A percentile compares a stretch with the other conserved stretches of the same genome.
Evolutionary conservation across 2,797 vertebrate species (phyloP).

Genomic region (Neopelma chrysocephalum): DNA sequence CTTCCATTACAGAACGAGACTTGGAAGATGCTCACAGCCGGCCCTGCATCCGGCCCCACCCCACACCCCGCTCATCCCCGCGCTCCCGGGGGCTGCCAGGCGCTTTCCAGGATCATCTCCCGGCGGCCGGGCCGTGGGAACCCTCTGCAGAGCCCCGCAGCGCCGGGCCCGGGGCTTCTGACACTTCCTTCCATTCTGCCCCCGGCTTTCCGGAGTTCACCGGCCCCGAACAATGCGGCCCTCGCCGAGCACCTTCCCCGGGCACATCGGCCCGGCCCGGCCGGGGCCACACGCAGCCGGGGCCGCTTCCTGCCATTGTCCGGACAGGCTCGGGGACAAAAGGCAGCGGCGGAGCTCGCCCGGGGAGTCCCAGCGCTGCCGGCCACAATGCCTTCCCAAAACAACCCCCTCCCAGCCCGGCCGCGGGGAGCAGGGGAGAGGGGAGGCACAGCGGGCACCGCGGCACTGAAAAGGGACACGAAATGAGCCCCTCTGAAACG

Average conservation of each 20-base stretch:
- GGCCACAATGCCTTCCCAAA: neutral
- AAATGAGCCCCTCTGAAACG: neutral
- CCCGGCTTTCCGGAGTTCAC: constrained; percentile 76
- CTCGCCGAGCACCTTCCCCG: constrained; percentile 20
- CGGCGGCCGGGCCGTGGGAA: constrained; percentile 70
- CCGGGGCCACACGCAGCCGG: constrained; percentile 27
- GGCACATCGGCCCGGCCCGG: constrained; percentile 26
- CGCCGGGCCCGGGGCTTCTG: neutral
- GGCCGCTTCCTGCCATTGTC: constrained; percentile 72
- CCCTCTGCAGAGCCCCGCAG: neutral
- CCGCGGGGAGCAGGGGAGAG: rapidly evolving
- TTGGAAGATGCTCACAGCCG: neutral
- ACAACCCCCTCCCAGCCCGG: neutral
- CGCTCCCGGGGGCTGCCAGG: neutral
- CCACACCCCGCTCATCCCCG: neutral
- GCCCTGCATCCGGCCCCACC: neutral
- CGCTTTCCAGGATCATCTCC: neutral
- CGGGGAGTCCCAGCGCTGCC: neutral
- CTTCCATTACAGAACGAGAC: rapidly evolving
- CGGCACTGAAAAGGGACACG: neutral
- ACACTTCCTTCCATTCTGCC: constrained; percentile 76
- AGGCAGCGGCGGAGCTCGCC: neutral
- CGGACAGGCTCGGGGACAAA: constrained; percentile 44
- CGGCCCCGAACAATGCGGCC: constrained; percentile 70
- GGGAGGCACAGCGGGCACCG: neutral